phyloP scores from a whole-genome alignment of 2,888 invertebrate species.

The Phlogophora meticulosa region DNA sequence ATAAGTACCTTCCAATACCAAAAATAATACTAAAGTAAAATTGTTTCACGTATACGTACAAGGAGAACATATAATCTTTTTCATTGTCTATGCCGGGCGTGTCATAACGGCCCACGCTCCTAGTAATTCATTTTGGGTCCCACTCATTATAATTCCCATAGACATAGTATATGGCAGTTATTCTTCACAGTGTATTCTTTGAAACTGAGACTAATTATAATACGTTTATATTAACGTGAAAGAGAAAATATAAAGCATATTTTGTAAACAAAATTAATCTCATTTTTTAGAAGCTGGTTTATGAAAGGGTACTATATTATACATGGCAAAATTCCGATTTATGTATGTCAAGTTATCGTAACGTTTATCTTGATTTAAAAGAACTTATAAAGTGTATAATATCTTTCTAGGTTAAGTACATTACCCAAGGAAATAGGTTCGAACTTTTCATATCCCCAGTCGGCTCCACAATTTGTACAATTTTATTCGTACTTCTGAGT shows the following conservation, averaged over 20 bases:
- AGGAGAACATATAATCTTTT: slow-evolving; percentile 23
- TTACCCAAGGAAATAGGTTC: slow-evolving; percentile 25
- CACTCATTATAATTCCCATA: slow-evolving; percentile 20
- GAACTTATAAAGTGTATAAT: slow-evolving; percentile 28
- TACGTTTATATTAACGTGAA: not conserved
- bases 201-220: slow-evolving; percentile 6
- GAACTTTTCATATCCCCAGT: slow-evolving; percentile 38
- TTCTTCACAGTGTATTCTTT: slow-evolving; percentile 19
- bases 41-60: slow-evolving; percentile 35
- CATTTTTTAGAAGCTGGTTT: not conserved
- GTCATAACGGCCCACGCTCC: slow-evolving; percentile 49
- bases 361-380: slow-evolving; percentile 13
- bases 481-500: slow-evolving; percentile 13
- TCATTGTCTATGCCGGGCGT: slow-evolving; percentile 38
- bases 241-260: not conserved
- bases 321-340: slow-evolving; percentile 23
- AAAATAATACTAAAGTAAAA: slow-evolving; percentile 16
- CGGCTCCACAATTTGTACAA: slow-evolving; percentile 19
- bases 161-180: slow-evolving; percentile 28
- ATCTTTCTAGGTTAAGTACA: slow-evolving; percentile 55
- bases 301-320: too few relatives aligned
- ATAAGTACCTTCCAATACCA: not conserved
- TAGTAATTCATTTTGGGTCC: slow-evolving; percentile 40
- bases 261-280: not conserved
- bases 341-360: not conserved